These are phyloP conservation scores for Ganaspis sp. DNA, from an alignment of 1,140 invertebrate genomes.

Conservation along the genomic window DNA sequence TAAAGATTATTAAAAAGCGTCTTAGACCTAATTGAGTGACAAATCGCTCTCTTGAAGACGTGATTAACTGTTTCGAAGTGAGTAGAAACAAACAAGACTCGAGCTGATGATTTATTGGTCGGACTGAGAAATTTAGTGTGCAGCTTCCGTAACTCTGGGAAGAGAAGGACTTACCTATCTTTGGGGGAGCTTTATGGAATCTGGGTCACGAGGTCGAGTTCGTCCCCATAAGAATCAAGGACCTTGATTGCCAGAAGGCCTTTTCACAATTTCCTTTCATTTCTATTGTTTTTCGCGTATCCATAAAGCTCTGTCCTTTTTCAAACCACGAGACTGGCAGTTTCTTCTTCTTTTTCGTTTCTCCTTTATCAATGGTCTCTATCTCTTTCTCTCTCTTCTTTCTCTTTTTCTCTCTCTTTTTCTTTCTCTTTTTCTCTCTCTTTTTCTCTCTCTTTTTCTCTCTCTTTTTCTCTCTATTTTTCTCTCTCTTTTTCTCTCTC, in stretches of 20 bases:
- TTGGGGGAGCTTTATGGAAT: conserved; percentile 19
- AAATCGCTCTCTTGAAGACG: not conserved
- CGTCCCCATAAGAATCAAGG: conserved; percentile 22
- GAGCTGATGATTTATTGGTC: conserved; percentile 2
- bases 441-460: no score
- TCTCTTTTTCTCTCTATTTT: not conserved
- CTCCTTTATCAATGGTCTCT: no score
- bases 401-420: not conserved
- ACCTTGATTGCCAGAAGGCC: conserved; percentile 28
- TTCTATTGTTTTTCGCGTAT: conserved; percentile 34
- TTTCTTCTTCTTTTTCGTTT: no score
- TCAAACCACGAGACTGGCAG: conserved; percentile 32
- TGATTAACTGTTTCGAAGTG: conserved; percentile 12
- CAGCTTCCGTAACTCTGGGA: not conserved
- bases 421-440: no score
- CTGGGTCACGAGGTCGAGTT: conserved; percentile 21
- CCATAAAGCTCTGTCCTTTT: conserved; percentile 35
- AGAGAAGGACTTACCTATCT: not conserved
- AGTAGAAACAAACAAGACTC: not conserved
- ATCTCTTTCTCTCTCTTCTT: not conserved
- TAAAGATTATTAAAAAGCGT: conserved; percentile 12
- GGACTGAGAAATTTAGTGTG: conserved; percentile 4
- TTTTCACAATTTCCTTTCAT: conserved; percentile 32
- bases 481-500: not conserved
- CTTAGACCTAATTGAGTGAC: not conserved